Evolutionary conservation across 2,113 vertebrate genomes (phyloP).

Genomic region (Scophthalmus maximus): DNA sequence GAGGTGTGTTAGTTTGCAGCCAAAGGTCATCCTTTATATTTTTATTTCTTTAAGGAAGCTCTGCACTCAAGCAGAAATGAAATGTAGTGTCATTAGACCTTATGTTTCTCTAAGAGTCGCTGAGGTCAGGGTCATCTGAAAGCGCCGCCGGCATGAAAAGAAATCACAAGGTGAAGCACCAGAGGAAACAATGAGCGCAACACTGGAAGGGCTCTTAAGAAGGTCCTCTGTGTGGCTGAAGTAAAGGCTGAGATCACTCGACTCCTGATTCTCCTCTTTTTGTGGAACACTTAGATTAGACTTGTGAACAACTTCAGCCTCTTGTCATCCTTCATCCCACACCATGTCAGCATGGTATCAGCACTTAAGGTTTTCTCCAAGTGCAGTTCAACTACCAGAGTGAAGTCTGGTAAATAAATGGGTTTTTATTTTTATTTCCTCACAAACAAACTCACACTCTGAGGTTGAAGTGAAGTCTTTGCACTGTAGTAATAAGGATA

Average conservation of each 20-base stretch:
- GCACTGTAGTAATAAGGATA: background rate
- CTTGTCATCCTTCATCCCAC: constrained; percentile 52
- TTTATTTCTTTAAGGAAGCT: constrained; percentile 8
- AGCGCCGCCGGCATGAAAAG: constrained; percentile 44
- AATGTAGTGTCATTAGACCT: constrained; percentile 25
- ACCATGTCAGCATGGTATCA: constrained; percentile 14
- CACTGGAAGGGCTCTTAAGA: constrained; percentile 59
- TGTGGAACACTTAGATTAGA: constrained; percentile 57
- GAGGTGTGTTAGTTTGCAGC: constrained; percentile 3
- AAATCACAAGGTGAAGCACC: constrained; percentile 63
- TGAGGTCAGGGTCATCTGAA: constrained; percentile 59
- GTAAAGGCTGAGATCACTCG: constrained; percentile 65
- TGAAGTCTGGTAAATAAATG: background rate
- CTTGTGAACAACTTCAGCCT: constrained; percentile 53
- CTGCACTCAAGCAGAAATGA: constrained; percentile 18
- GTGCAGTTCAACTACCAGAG: constrained; percentile 1
- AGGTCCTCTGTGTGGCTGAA: constrained; percentile 49
- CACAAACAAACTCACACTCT: background rate
- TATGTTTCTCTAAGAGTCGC: constrained; percentile 48
- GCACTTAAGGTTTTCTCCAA: constrained; percentile 12
- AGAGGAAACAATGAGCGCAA: constrained; percentile 52
- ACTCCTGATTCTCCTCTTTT: constrained; percentile 61
- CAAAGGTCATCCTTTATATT: constrained; percentile 16
- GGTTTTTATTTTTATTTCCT: background rate
- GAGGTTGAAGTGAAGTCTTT: background rate